Base-by-base conservation (phyloP, 2,113 vertebrate genomes). In the Psilopogon haemacephalus region DNA sequence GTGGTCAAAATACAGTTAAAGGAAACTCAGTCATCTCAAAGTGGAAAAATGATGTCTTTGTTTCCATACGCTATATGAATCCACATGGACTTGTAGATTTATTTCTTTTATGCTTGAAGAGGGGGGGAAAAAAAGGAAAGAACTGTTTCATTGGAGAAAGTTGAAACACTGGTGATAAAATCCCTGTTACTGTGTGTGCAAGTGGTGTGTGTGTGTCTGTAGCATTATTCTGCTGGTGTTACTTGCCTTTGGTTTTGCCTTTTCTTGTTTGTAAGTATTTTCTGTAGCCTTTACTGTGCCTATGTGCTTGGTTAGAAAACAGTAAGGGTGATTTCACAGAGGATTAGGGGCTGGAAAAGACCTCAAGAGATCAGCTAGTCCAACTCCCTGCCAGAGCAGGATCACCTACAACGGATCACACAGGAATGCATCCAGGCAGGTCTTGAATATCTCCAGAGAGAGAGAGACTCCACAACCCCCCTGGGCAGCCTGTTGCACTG, bases 131-230 rank as follows among this genome's bases (percentile, higher is more conserved):
- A 44, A 64, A 77, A 90, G 56, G 38, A 85, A 83, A 64, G 44
- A 54, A 28, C 33, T 42, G 67, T 62, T 72, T 72, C 82, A 69
- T 12, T 90, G 84, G 77, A 64, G 46, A 62, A 89, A 84, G 55
- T 82, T 93, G 42, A 88, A 56, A 62, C 30, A 33, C 42, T 14
- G 23, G n/a, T 56, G 76, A 65, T 72, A 71, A 95, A 89, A 38
- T 42, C 44, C 86, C 26, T 2, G 1, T 35, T 67, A 46, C 27
- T 33, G 2, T 3, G 8, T 20, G 14, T 2, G 5, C 0, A 14
- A 42, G 46, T 8, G 44, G 9, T 1, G 33, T 59, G 42, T 59
- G 42, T 38, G 30, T 33, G 4, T 85, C 52, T 86, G 17, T 58
- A 32, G n/a, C 0, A 0, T 19, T 54, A 8, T 54, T 83, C 58